Conservation (phyloP, 2,888 invertebrate genomes). For the Phortica magna region DNA sequence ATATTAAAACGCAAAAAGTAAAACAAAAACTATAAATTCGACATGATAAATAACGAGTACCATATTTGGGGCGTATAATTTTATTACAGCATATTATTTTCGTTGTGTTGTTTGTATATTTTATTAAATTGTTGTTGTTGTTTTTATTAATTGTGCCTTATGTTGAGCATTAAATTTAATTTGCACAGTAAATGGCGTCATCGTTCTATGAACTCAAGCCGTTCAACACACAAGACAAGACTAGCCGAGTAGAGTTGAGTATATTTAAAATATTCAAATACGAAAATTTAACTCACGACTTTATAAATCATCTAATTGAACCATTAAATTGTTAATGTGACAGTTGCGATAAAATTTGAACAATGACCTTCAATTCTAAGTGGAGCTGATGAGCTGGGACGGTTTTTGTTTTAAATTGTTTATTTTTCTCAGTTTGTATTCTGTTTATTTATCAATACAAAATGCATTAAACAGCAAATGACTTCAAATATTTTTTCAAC, state of each 20-base stretch:
- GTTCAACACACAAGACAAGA: slow-evolving; percentile 4
- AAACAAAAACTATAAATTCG: not conserved
- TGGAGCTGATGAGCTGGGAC: not conserved
- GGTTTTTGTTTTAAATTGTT: too few relatives aligned
- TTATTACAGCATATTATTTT: slow-evolving; percentile 26
- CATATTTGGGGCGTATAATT: slow-evolving; percentile 32
- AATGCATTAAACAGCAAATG: too few relatives aligned
- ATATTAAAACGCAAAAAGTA: slow-evolving; percentile 13
- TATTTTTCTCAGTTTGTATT: too few relatives aligned
- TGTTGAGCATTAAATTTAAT: slow-evolving; percentile 59
- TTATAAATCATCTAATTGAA: slow-evolving; percentile 32
- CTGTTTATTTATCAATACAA: too few relatives aligned
- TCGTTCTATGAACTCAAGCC: slow-evolving; percentile 40
- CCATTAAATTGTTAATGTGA: slow-evolving; percentile 26
- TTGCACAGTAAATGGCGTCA: slow-evolving; percentile 66
- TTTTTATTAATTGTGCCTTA: slow-evolving; percentile 18
- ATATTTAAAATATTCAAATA: not conserved
- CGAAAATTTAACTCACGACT: slow-evolving; percentile 11
- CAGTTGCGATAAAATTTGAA: slow-evolving; percentile 4
- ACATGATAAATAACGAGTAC: slow-evolving; percentile 9
- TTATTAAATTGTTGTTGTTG: not conserved
- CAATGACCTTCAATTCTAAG: slow-evolving; percentile 10
- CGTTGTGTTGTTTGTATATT: not conserved
- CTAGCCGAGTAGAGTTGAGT: not conserved
- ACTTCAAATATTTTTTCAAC: too few relatives aligned